Evolutionary conservation across 2,888 invertebrate genomes (phyloP).

Genomic region (Elmis aenea): DNA sequence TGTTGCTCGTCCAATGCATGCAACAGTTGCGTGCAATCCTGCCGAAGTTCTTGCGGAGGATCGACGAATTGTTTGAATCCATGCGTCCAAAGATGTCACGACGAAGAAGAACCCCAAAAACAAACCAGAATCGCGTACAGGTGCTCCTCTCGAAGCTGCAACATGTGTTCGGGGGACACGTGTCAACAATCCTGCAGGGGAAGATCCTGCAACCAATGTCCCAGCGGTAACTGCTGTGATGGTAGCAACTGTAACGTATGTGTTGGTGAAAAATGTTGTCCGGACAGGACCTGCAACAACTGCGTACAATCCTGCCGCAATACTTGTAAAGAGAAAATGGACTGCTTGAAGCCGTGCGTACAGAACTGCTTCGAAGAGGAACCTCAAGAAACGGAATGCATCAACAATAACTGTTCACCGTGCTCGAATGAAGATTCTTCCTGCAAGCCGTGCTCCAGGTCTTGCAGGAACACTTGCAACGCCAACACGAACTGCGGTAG

Average conservation of each 20-base stretch:
- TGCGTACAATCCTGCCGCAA: not conserved
- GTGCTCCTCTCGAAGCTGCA: slow-evolving; percentile 4
- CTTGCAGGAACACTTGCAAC: not conserved
- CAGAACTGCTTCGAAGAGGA: not conserved
- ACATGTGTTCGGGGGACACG: not conserved
- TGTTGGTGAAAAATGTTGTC: not conserved
- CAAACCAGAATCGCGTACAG: too few species aligned
- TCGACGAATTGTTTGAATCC: slow-evolving; percentile 1
- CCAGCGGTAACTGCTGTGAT: not conserved
- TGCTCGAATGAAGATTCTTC: not conserved
- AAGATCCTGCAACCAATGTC: not conserved
- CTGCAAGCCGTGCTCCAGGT: not conserved
- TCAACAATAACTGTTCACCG: not conserved
- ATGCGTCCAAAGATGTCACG: too few species aligned
- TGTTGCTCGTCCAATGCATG: slow-evolving; percentile 10
- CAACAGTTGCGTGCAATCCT: slow-evolving; percentile 8
- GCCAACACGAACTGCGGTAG: not conserved
- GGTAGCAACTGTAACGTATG: not conserved
- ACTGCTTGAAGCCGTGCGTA: not conserved
- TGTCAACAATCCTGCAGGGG: not conserved
- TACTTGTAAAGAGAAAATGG: not conserved
- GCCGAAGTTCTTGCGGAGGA: slow-evolving; percentile 4
- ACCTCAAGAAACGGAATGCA: not conserved
- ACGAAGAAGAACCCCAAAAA: too few species aligned
- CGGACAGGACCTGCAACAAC: not conserved